A percentile compares a stretch with the other conserved stretches of the same genome.
These are phyloP conservation scores for Hypotaenidia okinawae DNA, from an alignment of 2,797 vertebrate species.

Conservation along the genomic window DNA sequence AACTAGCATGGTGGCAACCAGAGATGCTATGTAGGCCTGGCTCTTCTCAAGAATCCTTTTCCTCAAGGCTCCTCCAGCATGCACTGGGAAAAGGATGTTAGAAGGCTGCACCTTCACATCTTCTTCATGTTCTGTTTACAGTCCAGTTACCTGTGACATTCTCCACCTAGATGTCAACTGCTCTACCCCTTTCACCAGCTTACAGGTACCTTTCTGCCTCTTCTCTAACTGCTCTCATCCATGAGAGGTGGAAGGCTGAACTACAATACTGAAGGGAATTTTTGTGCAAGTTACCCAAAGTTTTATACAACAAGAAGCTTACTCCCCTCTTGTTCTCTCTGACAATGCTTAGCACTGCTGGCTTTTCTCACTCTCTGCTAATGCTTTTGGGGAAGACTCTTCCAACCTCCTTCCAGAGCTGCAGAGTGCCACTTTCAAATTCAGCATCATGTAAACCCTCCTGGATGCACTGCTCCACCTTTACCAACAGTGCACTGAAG, in stretches of 20 bases:
- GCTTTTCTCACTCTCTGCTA: not conserved
- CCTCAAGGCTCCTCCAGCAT: no score
- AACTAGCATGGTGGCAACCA: no score
- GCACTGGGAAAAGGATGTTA: no score
- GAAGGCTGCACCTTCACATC: no score
- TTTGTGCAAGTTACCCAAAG: not conserved
- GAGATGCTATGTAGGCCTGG: no score
- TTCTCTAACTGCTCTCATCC: not conserved
- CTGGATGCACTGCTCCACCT: not conserved
- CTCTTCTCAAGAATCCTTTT: no score
- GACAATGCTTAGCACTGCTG: not conserved
- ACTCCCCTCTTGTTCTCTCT: not conserved
- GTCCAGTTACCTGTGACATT: not conserved
- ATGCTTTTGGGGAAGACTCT: not conserved
- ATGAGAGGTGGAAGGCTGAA: not conserved
- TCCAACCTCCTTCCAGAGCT: not conserved
- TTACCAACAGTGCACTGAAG: not conserved
- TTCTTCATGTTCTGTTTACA: not conserved
- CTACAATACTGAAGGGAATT: not conserved
- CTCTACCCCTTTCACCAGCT: not conserved
- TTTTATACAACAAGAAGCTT: not conserved
- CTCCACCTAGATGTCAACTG: not conserved
- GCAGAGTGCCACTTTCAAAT: not conserved
- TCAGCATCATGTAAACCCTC: not conserved
- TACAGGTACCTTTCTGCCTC: not conserved